phyloP scores from a whole-genome alignment of 2,113 vertebrate genomes.

The Gnathonemus echidnorhynchus region DNA sequence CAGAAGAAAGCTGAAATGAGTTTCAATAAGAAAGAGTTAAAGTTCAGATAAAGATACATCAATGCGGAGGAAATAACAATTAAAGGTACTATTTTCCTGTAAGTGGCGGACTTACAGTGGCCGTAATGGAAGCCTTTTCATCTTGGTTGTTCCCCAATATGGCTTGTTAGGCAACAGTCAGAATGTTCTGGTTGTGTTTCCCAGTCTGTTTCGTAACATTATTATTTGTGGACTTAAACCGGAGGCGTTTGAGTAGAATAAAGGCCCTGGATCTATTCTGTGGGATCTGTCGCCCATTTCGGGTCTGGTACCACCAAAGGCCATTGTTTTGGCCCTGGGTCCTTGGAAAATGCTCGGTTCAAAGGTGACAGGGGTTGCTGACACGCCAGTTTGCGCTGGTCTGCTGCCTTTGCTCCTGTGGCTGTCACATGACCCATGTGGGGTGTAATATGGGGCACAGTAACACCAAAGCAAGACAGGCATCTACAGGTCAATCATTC shows the following conservation, averaged over 20 bases:
- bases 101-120: neutral
- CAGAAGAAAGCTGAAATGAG: constrained; percentile 19
- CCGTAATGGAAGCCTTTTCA: neutral
- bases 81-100: neutral
- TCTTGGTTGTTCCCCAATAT: neutral
- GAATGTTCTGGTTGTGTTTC: neutral
- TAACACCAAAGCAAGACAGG: constrained; percentile 31
- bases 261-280: neutral
- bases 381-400: constrained; percentile 41
- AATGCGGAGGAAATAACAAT: constrained; percentile 1
- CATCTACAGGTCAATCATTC: constrained; percentile 42
- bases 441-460: constrained; percentile 30
- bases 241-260: too few relatives aligned
- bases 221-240: neutral
- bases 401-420: constrained; percentile 13
- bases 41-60: constrained; percentile 7
- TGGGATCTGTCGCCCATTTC: neutral
- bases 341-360: constrained; percentile 26
- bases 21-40: neutral
- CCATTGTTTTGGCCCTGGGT: constrained; percentile 25
- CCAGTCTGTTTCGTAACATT: neutral
- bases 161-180: neutral
- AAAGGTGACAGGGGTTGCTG: constrained; percentile 50
- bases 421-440: constrained; percentile 48
- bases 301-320: neutral